These are phyloP conservation scores for Drosophila birchii DNA, from an alignment of 2,888 invertebrate genomes.

Conservation along the genomic window DNA sequence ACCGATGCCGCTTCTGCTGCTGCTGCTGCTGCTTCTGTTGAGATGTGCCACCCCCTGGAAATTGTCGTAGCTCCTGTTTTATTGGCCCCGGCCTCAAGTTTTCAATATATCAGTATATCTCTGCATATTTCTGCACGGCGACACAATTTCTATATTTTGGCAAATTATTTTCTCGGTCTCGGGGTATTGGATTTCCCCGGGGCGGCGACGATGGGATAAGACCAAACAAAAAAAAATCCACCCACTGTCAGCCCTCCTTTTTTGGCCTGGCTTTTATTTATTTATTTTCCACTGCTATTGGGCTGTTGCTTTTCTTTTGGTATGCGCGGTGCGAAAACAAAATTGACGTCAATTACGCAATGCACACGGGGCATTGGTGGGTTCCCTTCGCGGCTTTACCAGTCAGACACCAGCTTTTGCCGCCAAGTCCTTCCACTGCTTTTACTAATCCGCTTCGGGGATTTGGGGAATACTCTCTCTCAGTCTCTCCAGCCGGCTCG, in stretches of 20 bases:
- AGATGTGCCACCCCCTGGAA: constrained; percentile 45
- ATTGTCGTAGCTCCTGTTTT: constrained; percentile 79
- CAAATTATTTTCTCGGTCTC: constrained; percentile 75
- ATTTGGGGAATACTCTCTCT: constrained; percentile 82
- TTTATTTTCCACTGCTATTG: not conserved
- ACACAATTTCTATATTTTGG: constrained; percentile 81
- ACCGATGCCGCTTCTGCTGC: not conserved
- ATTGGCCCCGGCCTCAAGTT: constrained; percentile 59
- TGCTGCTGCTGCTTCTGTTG: not conserved
- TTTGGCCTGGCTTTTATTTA: not conserved
- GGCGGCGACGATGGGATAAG: not conserved
- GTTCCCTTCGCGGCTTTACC: constrained; percentile 44
- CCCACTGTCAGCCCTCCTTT: constrained; percentile 20
- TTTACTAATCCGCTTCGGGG: constrained; percentile 84
- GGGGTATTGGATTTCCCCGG: constrained; percentile 72
- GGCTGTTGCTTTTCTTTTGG: constrained; percentile 54
- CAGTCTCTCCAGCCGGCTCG: constrained; percentile 25
- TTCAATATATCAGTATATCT: constrained; percentile 46
- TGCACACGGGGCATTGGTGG: constrained; percentile 66
- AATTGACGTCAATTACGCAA: constrained; percentile 85
- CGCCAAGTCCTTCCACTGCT: constrained; percentile 26
- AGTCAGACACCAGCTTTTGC: constrained; percentile 37
- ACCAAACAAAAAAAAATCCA: constrained; percentile 1
- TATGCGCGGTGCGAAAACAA: constrained; percentile 85
- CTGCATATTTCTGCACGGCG: constrained; percentile 54